A percentile compares a stretch with the other conserved stretches of the same genome.
Conservation (phyloP, 2,888 invertebrate species). For the Formica aserva region DNA sequence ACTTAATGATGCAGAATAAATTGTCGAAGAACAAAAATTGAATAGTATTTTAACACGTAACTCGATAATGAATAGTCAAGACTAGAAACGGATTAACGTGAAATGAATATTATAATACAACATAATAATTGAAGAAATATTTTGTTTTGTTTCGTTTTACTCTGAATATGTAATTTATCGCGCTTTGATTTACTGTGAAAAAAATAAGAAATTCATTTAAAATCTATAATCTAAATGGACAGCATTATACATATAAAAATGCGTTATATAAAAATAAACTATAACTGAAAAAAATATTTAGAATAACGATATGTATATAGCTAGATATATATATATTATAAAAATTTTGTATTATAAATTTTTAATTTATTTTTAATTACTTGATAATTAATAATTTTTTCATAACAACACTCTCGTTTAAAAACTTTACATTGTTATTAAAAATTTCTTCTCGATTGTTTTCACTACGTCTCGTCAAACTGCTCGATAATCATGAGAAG, state of each 20-base stretch:
- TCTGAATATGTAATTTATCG: background rate
- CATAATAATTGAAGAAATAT: background rate
- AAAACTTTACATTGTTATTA: background rate
- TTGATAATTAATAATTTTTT: background rate
- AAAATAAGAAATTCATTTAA: background rate
- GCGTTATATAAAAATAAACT: background rate
- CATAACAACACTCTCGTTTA: background rate
- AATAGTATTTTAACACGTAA: slow-evolving; percentile 28
- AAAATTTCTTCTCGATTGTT: background rate
- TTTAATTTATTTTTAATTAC: background rate
- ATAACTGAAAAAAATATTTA: background rate
- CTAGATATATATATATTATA: background rate
- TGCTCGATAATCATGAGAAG: background rate
- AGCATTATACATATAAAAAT: background rate
- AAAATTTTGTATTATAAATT: background rate
- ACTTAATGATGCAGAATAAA: background rate
- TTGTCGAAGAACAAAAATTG: background rate
- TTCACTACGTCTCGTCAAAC: background rate
- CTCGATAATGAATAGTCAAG: background rate
- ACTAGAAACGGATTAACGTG: slow-evolving; percentile 2
- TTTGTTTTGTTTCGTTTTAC: background rate
- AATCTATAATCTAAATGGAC: background rate
- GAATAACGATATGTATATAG: background rate
- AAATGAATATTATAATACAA: background rate
- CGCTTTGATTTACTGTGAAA: background rate